Conservation (phyloP, 2,888 invertebrate genomes). For the Zele albiditarsus region DNA sequence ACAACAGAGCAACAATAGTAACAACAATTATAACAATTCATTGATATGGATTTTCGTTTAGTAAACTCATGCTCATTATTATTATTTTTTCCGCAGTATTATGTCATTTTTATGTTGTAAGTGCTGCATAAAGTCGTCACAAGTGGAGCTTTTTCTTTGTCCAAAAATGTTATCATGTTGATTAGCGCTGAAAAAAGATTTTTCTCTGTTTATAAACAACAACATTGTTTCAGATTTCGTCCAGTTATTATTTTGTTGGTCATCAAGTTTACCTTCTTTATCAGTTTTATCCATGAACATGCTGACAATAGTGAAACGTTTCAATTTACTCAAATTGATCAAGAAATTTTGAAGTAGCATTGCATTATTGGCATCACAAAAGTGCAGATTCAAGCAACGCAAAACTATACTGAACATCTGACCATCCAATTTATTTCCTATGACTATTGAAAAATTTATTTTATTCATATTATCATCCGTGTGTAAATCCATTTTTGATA, state of each 20-base stretch:
- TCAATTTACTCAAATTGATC: slow-evolving; percentile 61
- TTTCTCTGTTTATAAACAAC: background rate
- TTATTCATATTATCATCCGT: background rate
- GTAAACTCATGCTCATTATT: background rate
- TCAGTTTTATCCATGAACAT: slow-evolving; percentile 70
- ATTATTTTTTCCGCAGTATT: background rate
- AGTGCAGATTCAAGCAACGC: slow-evolving; percentile 68
- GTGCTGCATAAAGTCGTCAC: slow-evolving; percentile 43
- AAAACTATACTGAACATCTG: slow-evolving; percentile 69
- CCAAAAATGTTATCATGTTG: slow-evolving; percentile 51
- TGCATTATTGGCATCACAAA: slow-evolving; percentile 63
- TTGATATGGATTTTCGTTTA: background rate
- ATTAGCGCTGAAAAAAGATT: slow-evolving; percentile 46
- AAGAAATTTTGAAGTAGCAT: slow-evolving; percentile 62
- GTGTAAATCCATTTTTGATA: slow-evolving; percentile 53
- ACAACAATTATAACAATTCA: background rate
- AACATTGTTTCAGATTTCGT: background rate
- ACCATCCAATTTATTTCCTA: slow-evolving; percentile 72
- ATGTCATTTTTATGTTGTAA: slow-evolving; percentile 39
- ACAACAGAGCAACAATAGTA: background rate
- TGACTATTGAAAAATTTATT: slow-evolving; percentile 60
- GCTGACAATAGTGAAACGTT: slow-evolving; percentile 67
- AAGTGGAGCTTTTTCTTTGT: slow-evolving; percentile 46
- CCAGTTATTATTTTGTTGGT: background rate
- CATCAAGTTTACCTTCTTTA: slow-evolving; percentile 55